Evolutionary conservation across 2,113 vertebrate species (phyloP), one percentile per base, ranked within the genome.

Genomic region (Calonectris borealis): DNA sequence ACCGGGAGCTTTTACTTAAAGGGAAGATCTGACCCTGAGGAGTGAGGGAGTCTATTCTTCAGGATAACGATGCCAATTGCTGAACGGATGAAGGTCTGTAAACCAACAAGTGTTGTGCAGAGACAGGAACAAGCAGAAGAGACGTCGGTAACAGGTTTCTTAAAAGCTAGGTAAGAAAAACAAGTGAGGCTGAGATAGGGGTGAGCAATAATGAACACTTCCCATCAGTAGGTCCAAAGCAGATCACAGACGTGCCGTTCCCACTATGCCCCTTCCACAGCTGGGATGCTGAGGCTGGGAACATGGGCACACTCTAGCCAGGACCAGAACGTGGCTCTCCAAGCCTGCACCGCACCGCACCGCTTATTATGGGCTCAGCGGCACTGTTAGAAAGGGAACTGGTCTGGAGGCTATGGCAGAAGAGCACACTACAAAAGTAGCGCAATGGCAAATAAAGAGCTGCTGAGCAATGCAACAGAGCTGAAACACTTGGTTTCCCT

Each of bases 221-320:
- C 36, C 22, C 81, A 86, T 19, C 32, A 26, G 40, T 0, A n/a
- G 32, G 14, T 7, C 40, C 44, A 65, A 68, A 61, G 38, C 17
- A 76, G 62, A 49, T 64, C 14, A 12, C 25, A 25, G 18, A 65
- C 1, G 0, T 32, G 25, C 46, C 3, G 2, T 38, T 54, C 62
- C 38, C 11, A 21, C 36, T 26, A 4, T 18, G 20, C 7, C 31
- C 49, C 58, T 78, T 88, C 25, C 25, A 52, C n/a, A 68, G n/a
- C n/a, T 13, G 26, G 48, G 54, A 80, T 51, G 42, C 32, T 22
- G 38, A 69, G 49, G 20, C 42, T 1, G 0, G 34, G 62, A 76
- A 64, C 1, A 0, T 2, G 9, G 29, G 27, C 40, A 25, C 20
- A 3, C 75, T 76, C 7, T 12, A 86, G 44, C 4, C 2, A 1